A percentile compares a stretch with the other conserved stretches of the same genome.
Evolutionary conservation across 2,113 vertebrate species (phyloP).

Genomic region (Mormoops blainvillei): DNA sequence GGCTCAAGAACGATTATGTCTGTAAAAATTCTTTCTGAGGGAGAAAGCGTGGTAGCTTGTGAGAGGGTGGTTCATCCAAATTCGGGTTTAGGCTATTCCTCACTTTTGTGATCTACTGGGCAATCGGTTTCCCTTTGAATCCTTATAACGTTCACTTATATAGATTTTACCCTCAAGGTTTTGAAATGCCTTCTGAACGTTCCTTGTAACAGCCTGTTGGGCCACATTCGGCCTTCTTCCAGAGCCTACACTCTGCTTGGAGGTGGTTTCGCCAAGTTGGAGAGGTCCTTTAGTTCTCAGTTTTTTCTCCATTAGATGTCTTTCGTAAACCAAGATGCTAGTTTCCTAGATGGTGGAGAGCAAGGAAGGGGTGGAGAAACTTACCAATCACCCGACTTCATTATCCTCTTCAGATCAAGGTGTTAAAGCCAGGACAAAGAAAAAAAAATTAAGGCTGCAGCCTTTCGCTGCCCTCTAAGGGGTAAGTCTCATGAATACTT

Average conservation of each 20-base stretch:
- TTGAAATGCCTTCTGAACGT: background rate
- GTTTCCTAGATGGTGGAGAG: background rate
- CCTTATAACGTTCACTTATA: background rate
- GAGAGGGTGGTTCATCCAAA: background rate
- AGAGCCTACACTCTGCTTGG: background rate
- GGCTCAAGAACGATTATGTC: background rate
- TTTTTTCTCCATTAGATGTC: background rate
- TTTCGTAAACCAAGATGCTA: background rate
- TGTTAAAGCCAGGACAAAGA: background rate
- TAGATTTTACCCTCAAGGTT: background rate
- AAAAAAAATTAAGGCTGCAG: background rate
- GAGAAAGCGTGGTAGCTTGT: background rate
- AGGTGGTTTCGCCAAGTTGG: background rate
- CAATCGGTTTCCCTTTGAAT: background rate
- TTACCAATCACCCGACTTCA: background rate
- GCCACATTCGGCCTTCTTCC: background rate
- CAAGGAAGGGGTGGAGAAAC: background rate
- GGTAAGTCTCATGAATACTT: background rate
- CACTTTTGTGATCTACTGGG: background rate
- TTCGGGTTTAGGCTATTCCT: background rate
- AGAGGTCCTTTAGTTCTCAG: background rate
- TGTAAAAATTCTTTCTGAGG: background rate
- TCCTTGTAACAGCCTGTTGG: background rate
- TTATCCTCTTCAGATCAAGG: background rate
- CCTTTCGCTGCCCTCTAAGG: background rate